Evolutionary conservation across 2,797 vertebrate genomes (phyloP).

Genomic region (Dryobates pubescens): DNA sequence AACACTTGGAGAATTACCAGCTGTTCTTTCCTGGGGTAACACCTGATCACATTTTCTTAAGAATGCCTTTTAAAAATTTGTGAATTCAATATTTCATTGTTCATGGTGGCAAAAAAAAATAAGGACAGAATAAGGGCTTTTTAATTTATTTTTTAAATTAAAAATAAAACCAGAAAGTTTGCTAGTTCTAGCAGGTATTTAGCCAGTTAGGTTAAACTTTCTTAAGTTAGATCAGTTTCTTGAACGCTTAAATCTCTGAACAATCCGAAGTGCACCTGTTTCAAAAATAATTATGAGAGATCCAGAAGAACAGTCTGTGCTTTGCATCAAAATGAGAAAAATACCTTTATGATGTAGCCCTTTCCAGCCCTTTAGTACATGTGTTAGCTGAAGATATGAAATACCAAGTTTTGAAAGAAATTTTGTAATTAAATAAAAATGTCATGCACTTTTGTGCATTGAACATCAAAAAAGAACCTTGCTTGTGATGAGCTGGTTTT

Average conservation of each 20-base stretch:
- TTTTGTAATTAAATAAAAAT: neutral
- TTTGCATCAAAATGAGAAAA: neutral
- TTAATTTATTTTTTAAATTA: neutral
- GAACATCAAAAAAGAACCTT: slow-evolving; percentile 5
- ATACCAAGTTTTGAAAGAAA: neutral
- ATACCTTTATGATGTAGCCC: neutral
- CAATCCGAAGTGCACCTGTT: neutral
- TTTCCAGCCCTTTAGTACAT: neutral
- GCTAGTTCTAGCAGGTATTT: neutral
- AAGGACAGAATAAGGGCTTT: neutral
- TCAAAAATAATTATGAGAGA: neutral
- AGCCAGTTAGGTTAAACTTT: neutral
- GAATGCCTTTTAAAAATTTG: neutral
- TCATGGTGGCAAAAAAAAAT: neutral
- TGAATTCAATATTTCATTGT: neutral
- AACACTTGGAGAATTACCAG: neutral
- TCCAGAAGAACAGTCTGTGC: neutral
- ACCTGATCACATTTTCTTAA: neutral
- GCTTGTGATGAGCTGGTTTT: neutral
- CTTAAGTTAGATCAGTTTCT: neutral
- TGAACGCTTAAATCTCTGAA: neutral
- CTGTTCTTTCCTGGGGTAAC: neutral
- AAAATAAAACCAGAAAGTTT: neutral
- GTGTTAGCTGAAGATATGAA: neutral
- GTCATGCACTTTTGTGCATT: neutral